Conservation (phyloP, 2,888 invertebrate species). For the Metallyticus violacea region DNA sequence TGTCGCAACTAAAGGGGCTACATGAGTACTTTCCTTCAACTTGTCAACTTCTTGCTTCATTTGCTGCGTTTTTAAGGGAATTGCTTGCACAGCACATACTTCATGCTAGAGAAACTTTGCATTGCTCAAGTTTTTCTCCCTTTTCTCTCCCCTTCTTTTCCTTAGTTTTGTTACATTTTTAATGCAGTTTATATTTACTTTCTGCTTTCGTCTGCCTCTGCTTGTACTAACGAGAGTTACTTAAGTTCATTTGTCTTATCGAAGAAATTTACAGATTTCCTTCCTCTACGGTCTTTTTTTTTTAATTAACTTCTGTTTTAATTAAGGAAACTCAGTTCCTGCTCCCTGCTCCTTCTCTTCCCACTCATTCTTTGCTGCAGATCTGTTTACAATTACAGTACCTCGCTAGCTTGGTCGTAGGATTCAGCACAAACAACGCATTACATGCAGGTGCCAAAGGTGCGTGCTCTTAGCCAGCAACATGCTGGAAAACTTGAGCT, state of each 20-base stretch:
- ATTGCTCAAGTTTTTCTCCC: neutral
- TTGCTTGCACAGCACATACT: neutral
- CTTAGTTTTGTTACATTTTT: neutral
- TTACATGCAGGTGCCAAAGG: too few species aligned
- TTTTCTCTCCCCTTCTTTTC: neutral
- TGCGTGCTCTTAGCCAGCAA: too few species aligned
- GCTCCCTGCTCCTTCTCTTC: neutral
- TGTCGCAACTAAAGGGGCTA: neutral
- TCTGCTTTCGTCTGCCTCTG: neutral
- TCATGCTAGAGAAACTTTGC: neutral
- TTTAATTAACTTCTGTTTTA: constrained; percentile 28
- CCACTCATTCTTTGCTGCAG: neutral
- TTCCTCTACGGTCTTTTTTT: neutral
- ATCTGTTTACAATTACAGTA: neutral
- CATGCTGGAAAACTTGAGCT: too few species aligned
- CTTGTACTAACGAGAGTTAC: constrained; percentile 1
- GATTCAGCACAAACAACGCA: too few species aligned
- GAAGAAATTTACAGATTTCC: constrained; percentile 19
- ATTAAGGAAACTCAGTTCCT: constrained; percentile 13
- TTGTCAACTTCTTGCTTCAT: neutral
- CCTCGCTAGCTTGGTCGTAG: neutral
- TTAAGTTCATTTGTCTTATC: constrained; percentile 23
- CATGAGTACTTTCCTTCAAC: neutral
- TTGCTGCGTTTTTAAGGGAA: neutral
- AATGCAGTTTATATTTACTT: neutral